Conservation (phyloP, 30 jellyfish, hydroid and myxozoan genomes). For the Catostylus mosaicus region DNA sequence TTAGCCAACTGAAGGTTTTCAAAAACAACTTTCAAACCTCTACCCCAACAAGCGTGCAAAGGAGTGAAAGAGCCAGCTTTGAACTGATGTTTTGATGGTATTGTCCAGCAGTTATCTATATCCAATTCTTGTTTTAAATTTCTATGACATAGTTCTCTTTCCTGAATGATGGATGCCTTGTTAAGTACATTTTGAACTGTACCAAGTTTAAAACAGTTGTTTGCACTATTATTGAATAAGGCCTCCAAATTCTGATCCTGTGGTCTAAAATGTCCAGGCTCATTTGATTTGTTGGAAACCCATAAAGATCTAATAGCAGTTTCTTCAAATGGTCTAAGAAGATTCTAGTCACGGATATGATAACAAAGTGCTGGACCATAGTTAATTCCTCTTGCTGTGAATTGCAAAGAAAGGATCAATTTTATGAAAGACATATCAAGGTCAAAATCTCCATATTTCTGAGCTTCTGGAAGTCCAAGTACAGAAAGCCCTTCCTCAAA, state of each 20-base stretch:
- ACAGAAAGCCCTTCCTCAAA: constrained; percentile 27
- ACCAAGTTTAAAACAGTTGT: constrained; percentile 49
- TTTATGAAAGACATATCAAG: constrained; percentile 25
- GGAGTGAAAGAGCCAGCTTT: constrained; percentile 7
- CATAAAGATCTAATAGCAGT: constrained; percentile 21
- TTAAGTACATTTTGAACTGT: constrained; percentile 52
- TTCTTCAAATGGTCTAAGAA: constrained; percentile 20
- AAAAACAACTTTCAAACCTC: constrained; percentile 15
- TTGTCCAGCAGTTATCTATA: constrained; percentile 5
- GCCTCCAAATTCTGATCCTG: constrained; percentile 57
- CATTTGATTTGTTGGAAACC: constrained; percentile 26
- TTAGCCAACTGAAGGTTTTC: neutral
- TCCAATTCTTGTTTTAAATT: constrained; percentile 27
- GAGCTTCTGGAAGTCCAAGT: constrained; percentile 24
- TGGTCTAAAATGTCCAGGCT: constrained; percentile 60
- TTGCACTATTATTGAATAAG: constrained; percentile 50
- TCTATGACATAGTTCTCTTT: constrained; percentile 31
- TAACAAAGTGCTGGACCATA: constrained; percentile 52
- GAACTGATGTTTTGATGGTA: constrained; percentile 17
- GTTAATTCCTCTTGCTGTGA: constrained; percentile 38
- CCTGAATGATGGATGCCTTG: constrained; percentile 47
- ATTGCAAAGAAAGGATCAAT: constrained; percentile 14
- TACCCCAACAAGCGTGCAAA: constrained; percentile 42
- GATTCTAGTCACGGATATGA: constrained; percentile 44
- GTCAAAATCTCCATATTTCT: constrained; percentile 22